These are phyloP conservation scores for Adineta ricciae DNA, from an alignment of 2,888 invertebrate genomes.

Conservation along the genomic window DNA sequence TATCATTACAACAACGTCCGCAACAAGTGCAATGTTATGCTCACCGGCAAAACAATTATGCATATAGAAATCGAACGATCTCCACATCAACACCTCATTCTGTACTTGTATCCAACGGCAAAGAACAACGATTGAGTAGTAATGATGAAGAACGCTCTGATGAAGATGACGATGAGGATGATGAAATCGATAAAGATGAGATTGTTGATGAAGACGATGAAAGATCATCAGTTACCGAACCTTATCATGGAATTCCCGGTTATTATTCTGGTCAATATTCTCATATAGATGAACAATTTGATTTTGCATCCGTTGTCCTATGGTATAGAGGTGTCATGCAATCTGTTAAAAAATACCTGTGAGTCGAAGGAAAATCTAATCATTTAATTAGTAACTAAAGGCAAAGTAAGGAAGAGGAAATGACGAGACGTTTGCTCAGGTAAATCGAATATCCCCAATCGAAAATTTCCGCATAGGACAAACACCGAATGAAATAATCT, in stretches of 20 bases:
- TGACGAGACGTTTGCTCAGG: neutral
- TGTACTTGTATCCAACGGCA: neutral
- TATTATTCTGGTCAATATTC: neutral
- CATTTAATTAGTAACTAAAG: too few species aligned
- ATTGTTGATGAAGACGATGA: neutral
- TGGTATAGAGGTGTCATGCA: slow-evolving; percentile 3
- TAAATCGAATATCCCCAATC: neutral
- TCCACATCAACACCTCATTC: neutral
- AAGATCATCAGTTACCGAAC: neutral
- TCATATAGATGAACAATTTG: neutral
- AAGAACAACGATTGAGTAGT: neutral
- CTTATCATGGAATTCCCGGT: neutral
- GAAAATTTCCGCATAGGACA: too few species aligned
- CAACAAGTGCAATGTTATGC: neutral
- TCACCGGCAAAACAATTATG: neutral
- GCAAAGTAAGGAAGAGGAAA: neutral
- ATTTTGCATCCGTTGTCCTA: slow-evolving; percentile 18
- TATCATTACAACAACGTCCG: neutral
- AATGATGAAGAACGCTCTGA: neutral
- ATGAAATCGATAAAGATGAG: neutral
- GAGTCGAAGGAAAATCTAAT: neutral
- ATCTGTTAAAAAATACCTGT: slow-evolving; percentile 3
- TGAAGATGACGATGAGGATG: too few species aligned
- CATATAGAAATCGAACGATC: neutral
- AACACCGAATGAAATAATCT: too few species aligned